Conservation (phyloP, 2,888 invertebrate species). For the Cryptus armator region DNA sequence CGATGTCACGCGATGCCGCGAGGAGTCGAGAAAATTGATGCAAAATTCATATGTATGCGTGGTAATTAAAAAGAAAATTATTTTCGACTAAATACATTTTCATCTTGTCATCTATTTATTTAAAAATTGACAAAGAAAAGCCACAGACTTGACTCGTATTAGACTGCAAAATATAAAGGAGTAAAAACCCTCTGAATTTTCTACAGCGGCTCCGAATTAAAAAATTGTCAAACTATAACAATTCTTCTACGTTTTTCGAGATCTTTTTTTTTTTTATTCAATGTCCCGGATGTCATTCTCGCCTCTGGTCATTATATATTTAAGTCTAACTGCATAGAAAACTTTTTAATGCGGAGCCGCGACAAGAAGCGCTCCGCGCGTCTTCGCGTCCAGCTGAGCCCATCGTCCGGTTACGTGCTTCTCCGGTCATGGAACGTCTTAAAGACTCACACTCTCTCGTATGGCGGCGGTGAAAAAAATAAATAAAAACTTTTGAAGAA, state of each 20-base stretch:
- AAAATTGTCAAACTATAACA: no score
- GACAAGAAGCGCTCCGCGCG: slow-evolving; percentile 24
- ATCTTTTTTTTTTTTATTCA: slow-evolving; percentile 28
- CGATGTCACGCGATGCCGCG: slow-evolving; percentile 60
- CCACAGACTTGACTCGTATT: no score
- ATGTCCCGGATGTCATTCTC: slow-evolving; percentile 62
- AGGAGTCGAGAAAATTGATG: slow-evolving; percentile 30
- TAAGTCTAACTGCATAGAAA: background rate
- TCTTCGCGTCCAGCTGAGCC: slow-evolving; percentile 8
- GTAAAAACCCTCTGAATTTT: background rate
- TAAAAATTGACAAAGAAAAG: no score
- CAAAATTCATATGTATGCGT: slow-evolving; percentile 7
- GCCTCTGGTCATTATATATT: slow-evolving; percentile 26
- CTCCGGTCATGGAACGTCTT: slow-evolving; percentile 58
- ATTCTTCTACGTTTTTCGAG: slow-evolving; percentile 15
- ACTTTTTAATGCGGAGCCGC: slow-evolving; percentile 24
- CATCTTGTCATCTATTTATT: no score
- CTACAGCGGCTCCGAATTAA: no score
- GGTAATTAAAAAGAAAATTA: no score
- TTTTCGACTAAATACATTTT: no score
- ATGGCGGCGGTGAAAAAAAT: background rate
- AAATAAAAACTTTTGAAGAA: slow-evolving; percentile 31
- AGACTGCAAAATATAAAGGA: no score
- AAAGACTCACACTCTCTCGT: slow-evolving; percentile 18
- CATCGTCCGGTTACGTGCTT: slow-evolving; percentile 61